phyloP scores from a whole-genome alignment of 2,888 invertebrate genomes.

The Cataglyphis albicans region DNA sequence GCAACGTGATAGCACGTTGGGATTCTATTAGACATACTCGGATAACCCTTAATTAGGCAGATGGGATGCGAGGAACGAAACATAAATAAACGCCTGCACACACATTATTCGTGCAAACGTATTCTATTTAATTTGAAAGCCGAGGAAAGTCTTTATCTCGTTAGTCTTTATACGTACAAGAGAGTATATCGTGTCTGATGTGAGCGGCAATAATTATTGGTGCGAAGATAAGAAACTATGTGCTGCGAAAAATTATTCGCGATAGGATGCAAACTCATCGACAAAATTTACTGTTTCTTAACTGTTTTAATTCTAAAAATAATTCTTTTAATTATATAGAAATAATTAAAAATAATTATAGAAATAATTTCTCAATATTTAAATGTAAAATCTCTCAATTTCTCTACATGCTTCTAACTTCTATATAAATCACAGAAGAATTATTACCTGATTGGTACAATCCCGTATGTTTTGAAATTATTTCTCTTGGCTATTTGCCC shows the following conservation, averaged over 20 bases:
- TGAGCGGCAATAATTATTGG: conserved; percentile 31
- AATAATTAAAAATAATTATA: not conserved
- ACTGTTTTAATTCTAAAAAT: not conserved
- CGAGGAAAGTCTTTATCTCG: conserved; percentile 45
- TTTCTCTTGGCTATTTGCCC: not conserved
- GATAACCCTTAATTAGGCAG: conserved; percentile 70
- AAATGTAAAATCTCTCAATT: not conserved
- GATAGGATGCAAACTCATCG: not conserved
- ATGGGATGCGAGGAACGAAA: conserved; percentile 64
- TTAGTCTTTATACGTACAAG: not conserved
- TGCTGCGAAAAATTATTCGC: conserved; percentile 7
- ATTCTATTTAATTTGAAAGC: conserved; percentile 53
- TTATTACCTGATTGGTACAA: not conserved
- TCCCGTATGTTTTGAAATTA: conserved; percentile 2
- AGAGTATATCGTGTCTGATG: conserved; percentile 9
- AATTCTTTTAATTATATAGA: not conserved
- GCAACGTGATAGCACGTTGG: conserved; percentile 33
- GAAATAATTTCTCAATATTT: not conserved
- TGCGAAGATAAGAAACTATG: conserved; percentile 17
- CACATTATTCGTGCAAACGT: conserved; percentile 36
- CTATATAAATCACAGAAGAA: not conserved
- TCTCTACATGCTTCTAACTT: not conserved
- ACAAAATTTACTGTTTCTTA: not conserved
- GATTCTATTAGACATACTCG: conserved; percentile 62
- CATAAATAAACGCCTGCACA: conserved; percentile 41